Conservation (phyloP, 2,888 invertebrate genomes). For the Cheilosia vernalis region DNA sequence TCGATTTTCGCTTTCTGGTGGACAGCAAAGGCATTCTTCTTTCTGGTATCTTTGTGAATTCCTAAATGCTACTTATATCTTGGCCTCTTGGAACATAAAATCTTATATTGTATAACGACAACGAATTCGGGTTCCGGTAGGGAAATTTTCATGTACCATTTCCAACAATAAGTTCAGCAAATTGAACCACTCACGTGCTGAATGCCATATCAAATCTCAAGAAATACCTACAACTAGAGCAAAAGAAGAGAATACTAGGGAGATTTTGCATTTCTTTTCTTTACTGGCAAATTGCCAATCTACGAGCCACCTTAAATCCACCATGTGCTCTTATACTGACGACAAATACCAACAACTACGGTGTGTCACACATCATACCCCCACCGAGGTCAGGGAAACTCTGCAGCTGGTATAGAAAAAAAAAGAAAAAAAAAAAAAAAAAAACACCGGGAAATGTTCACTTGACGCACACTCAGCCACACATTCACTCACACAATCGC, state of each 20-base stretch:
- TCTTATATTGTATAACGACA: neutral
- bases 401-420: constrained; percentile 43
- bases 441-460: constrained; percentile 47
- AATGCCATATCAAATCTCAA: constrained; percentile 40
- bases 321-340: constrained; percentile 50
- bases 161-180: constrained; percentile 49
- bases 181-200: constrained; percentile 64
- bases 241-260: constrained; percentile 22
- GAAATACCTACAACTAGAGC: constrained; percentile 21
- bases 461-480: constrained; percentile 4
- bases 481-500: neutral
- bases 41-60: neutral
- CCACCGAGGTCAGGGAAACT: constrained; percentile 66
- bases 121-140: constrained; percentile 17
- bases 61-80: neutral
- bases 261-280: neutral
- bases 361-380: constrained; percentile 55
- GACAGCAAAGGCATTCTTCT: neutral
- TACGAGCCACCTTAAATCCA: constrained; percentile 24
- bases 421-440: constrained; percentile 12
- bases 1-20: neutral
- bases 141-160: constrained; percentile 5
- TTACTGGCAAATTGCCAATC: constrained; percentile 58
- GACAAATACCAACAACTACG: constrained; percentile 47
- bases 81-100: neutral